Evolutionary conservation across 2,113 vertebrate species (phyloP).

Genomic region (Corvus moneduloides): DNA sequence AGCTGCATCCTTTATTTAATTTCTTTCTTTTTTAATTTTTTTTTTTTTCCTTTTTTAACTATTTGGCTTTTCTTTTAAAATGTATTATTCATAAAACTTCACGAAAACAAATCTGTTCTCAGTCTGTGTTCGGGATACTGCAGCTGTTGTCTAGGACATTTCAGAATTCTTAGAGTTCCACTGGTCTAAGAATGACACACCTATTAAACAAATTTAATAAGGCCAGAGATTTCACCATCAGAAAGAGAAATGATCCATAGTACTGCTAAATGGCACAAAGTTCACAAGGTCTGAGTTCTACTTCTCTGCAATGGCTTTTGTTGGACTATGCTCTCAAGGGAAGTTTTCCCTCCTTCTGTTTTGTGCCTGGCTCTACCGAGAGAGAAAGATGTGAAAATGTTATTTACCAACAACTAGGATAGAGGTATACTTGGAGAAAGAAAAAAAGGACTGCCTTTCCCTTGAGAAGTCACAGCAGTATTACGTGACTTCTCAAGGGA

Average conservation of each 20-base stretch:
- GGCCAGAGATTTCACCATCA: not conserved
- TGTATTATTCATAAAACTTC: not conserved
- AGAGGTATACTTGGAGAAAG: not conserved
- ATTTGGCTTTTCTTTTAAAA: not conserved
- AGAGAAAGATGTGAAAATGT: not conserved
- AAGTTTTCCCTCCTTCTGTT: not conserved
- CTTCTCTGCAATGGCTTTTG: not conserved
- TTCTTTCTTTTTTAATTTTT: rapidly evolving
- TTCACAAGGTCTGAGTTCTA: not conserved
- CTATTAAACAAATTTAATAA: not conserved
- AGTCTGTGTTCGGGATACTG: not conserved
- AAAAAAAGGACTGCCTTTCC: not conserved
- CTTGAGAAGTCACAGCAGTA: not conserved
- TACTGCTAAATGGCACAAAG: not conserved
- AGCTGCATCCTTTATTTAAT: not conserved
- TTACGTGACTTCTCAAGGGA: not conserved
- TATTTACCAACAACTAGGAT: not conserved
- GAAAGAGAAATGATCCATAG: not conserved
- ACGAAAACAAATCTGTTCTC: not conserved
- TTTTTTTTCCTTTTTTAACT: not conserved
- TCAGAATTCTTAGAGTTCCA: not conserved
- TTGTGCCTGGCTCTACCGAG: not conserved
- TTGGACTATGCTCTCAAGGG: not conserved
- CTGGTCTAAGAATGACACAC: not conserved
- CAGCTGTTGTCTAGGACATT: not conserved